A percentile compares a stretch with the other conserved stretches of the same genome.
Evolutionary conservation across 2,113 vertebrate species (phyloP).

Genomic region (Muscicapa adusta): DNA sequence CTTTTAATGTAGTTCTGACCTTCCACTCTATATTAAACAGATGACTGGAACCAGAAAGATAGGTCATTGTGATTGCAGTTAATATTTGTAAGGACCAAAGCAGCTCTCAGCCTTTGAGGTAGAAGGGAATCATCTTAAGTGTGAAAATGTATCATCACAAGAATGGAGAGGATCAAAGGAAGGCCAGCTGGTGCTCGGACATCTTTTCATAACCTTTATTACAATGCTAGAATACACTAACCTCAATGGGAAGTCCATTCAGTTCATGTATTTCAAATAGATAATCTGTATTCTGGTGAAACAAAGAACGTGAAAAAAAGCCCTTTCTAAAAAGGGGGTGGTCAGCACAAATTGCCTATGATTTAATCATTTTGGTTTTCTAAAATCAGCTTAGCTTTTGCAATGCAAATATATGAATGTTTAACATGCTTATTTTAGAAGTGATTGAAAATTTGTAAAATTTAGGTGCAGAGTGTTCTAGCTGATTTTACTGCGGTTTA

Average conservation of each 20-base stretch:
- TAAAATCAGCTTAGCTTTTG: slow-evolving; percentile 40
- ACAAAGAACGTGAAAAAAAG: slow-evolving; percentile 38
- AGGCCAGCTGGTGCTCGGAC: slow-evolving; percentile 64
- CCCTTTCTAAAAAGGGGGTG: slow-evolving; percentile 26
- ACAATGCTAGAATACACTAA: slow-evolving; percentile 62
- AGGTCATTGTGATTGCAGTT: slow-evolving; percentile 62
- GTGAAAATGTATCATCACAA: slow-evolving; percentile 67
- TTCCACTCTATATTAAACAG: slow-evolving; percentile 66
- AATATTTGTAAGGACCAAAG: slow-evolving; percentile 69
- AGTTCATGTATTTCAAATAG: slow-evolving; percentile 48
- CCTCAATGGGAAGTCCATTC: slow-evolving; percentile 64
- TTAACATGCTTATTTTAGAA: slow-evolving; percentile 2
- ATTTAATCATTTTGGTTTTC: slow-evolving; percentile 55
- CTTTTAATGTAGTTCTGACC: slow-evolving; percentile 62
- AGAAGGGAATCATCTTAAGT: slow-evolving; percentile 65
- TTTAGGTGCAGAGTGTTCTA: background rate
- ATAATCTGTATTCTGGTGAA: slow-evolving; percentile 54
- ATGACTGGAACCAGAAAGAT: slow-evolving; percentile 69
- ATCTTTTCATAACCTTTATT: slow-evolving; percentile 68
- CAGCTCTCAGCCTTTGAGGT: slow-evolving; percentile 63
- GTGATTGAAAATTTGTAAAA: background rate
- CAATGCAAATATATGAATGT: background rate
- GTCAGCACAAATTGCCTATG: slow-evolving; percentile 56
- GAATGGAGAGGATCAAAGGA: slow-evolving; percentile 64
- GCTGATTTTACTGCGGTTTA: background rate